Evolutionary conservation across 1,140 invertebrate genomes (phyloP).

Genomic region (Neodiprion virginianus): DNA sequence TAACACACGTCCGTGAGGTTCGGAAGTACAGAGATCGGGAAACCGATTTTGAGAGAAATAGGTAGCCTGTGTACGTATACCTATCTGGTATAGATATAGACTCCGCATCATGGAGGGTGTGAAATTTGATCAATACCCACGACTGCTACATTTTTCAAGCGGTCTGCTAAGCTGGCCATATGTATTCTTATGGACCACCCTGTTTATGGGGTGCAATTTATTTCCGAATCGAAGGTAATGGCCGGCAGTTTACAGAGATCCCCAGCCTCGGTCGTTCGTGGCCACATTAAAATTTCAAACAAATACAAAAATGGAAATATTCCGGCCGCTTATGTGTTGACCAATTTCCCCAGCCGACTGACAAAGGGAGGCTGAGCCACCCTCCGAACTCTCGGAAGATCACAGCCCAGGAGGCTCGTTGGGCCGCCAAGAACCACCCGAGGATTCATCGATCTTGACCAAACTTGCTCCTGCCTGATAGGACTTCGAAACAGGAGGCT

Average conservation of each 20-base stretch:
- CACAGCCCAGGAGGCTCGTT: not conserved
- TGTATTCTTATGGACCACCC: constrained; percentile 57
- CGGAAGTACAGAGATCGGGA: no score
- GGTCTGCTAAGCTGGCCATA: constrained; percentile 51
- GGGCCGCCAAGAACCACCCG: not conserved
- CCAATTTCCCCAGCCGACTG: constrained; percentile 29
- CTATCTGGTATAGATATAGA: not conserved
- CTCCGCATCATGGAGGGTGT: not conserved
- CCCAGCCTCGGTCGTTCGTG: constrained; percentile 31
- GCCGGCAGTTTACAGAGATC: constrained; percentile 47
- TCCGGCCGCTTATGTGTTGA: constrained; percentile 43
- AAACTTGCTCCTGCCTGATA: not conserved
- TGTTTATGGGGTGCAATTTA: constrained; percentile 61
- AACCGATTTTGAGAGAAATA: no score
- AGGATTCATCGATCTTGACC: constrained; percentile 4
- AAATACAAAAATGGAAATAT: constrained; percentile 46
- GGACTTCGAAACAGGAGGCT: not conserved
- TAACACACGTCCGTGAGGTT: no score
- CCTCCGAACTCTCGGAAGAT: not conserved
- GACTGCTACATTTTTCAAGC: constrained; percentile 47
- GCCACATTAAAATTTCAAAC: constrained; percentile 56
- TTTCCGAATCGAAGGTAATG: constrained; percentile 61
- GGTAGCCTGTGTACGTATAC: no score
- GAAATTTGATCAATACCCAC: constrained; percentile 40
- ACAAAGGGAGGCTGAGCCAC: constrained; percentile 9